A percentile compares a stretch with the other conserved stretches of the same genome.
Evolutionary conservation across 1,140 invertebrate genomes (phyloP).

Genomic region (Bombus waltoni): DNA sequence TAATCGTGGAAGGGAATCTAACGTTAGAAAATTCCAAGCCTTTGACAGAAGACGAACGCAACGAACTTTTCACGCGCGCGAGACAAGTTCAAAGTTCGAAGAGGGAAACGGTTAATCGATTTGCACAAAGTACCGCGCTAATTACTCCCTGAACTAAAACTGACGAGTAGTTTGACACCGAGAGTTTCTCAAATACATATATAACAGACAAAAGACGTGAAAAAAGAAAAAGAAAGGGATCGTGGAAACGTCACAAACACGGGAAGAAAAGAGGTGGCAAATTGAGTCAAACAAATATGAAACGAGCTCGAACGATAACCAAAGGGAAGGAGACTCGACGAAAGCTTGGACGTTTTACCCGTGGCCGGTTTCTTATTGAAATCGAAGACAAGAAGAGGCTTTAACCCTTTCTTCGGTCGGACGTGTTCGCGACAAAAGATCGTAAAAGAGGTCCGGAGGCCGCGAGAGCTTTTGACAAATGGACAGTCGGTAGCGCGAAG

Average conservation of each 20-base stretch:
- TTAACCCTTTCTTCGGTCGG: slow-evolving; percentile 58
- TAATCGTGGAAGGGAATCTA: neutral
- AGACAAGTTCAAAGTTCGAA: too few species aligned
- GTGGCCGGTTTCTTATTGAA: slow-evolving; percentile 41
- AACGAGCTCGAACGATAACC: neutral
- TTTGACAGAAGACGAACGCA: too few species aligned
- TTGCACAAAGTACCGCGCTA: neutral
- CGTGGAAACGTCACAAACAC: neutral
- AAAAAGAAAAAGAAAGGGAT: neutral
- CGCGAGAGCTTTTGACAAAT: slow-evolving; percentile 65
- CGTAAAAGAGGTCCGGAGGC: slow-evolving; percentile 34
- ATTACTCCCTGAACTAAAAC: neutral
- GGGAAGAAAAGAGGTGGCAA: neutral
- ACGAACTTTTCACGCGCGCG: too few species aligned
- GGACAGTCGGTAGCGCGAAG: slow-evolving; percentile 63
- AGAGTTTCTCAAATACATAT: neutral
- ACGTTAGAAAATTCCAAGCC: neutral
- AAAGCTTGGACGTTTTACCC: slow-evolving; percentile 1
- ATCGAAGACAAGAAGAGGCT: slow-evolving; percentile 45
- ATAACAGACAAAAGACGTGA: neutral
- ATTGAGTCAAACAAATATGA: neutral
- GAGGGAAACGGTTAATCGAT: neutral
- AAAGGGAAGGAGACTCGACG: neutral
- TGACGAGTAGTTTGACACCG: neutral
- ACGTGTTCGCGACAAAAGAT: slow-evolving; percentile 57